Base-by-base conservation (phyloP, 2,113 vertebrate genomes). In the Trichechus manatus region DNA sequence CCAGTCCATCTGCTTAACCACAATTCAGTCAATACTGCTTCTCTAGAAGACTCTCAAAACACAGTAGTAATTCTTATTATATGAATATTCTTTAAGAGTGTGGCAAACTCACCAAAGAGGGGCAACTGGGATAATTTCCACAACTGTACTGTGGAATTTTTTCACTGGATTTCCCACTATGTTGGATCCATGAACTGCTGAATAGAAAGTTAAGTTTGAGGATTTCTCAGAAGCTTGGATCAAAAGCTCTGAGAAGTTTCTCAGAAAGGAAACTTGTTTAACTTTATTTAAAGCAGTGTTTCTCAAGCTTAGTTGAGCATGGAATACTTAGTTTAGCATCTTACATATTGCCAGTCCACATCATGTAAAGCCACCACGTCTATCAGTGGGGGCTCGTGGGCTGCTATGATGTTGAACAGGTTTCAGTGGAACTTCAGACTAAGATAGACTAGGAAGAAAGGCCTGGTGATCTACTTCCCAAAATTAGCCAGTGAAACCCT, bases 21-120 rank as follows among this genome's bases (percentile, higher is more conserved):
- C 2, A 8, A 29, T 3, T 33, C 3, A 5, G 2, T 15, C 3
- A 5, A 2, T 10, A 4, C 2, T 4, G 31, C 14, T 44, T 82
- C 31, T 92, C 42, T 29, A 33, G 56, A 63, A 72, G 25, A 29
- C 20, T 33, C 66, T 11, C 20, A 61, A 11, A 8, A 36, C 1
- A 20, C 31, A 7, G 6, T 10, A 19, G 36, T 1, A 0, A 5
- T 50, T 66, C 27, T 80, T 74, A 0, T 4, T 25, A 3, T 27
- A 14, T 3, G 20, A 33, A 50, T n/a, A 3, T 25, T 47, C 31
- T 66, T 77, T 33, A 36, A 2, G 66, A 59, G 6, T 6, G 27
- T 31, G 44, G 61, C 59, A 66, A 31, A 56, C 39, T 10, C 13
- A 53, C 14, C 10, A 75, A 56, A 20, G 33, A 6, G 29, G 22